phyloP scores from a whole-genome alignment of 2,797 vertebrate genomes.

The Ceyx erithaca region DNA sequence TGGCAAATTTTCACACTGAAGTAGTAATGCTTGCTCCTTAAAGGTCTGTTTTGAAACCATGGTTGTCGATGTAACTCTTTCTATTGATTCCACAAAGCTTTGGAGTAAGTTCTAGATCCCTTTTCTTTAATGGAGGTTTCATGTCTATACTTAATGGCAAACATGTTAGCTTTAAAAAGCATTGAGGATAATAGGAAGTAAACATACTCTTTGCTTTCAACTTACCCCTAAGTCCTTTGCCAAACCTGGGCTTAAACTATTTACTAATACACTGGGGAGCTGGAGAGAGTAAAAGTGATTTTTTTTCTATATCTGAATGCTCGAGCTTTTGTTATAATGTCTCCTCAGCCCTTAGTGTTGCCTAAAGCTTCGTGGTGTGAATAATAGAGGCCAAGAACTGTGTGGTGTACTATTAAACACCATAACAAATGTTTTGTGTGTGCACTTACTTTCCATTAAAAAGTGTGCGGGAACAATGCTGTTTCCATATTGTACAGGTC shows the following conservation, averaged over 20 bases:
- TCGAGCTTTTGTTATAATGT: not conserved
- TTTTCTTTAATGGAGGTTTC: not conserved
- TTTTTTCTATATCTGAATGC: not conserved
- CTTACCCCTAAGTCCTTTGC: not conserved
- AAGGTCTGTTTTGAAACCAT: not conserved
- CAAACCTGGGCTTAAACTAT: conserved; percentile 8
- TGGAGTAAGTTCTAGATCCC: not conserved
- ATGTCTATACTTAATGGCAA: not conserved
- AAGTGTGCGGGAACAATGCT: not conserved
- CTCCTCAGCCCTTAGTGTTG: not conserved
- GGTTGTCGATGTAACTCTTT: not conserved
- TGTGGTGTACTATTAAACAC: not conserved
- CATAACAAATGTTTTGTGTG: not conserved
- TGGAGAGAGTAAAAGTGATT: not conserved
- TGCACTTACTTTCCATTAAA: not conserved
- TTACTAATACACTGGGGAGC: not conserved
- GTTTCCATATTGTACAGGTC: not conserved
- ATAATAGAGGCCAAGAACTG: not conserved
- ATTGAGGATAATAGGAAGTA: not conserved
- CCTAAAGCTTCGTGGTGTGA: not conserved
- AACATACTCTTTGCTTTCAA: not conserved
- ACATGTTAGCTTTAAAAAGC: not conserved
- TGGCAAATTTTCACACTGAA: not conserved
- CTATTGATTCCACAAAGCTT: not conserved
- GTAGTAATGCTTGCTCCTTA: not conserved